These are phyloP conservation scores for Parauchenoglanis ngamensis DNA, from an alignment of 2,797 vertebrate genomes.

Conservation along the genomic window DNA sequence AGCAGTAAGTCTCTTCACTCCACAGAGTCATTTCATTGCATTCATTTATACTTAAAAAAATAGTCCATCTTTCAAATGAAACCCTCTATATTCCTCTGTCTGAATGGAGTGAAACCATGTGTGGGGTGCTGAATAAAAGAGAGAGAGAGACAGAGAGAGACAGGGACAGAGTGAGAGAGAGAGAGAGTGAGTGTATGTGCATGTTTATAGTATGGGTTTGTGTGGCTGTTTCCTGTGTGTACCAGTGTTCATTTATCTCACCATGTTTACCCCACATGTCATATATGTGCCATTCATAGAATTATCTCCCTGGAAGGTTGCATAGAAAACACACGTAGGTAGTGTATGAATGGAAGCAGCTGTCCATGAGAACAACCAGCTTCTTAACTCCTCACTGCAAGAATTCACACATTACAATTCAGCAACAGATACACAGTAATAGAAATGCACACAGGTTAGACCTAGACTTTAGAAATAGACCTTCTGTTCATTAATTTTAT, in stretches of 20 bases:
- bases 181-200: neutral
- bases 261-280: slow-evolving; percentile 33
- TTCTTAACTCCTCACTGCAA: neutral
- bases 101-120: slow-evolving; percentile 13
- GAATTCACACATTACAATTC: slow-evolving; percentile 30
- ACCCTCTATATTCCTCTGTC: slow-evolving; percentile 1
- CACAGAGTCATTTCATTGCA: neutral
- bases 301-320: slow-evolving; percentile 21
- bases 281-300: slow-evolving; percentile 38
- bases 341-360: slow-evolving; percentile 26
- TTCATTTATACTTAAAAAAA: neutral
- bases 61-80: neutral
- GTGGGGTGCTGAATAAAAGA: neutral
- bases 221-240: slow-evolving; percentile 25
- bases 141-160: slow-evolving; percentile 16
- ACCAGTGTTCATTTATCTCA: slow-evolving; percentile 32
- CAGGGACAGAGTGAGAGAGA: slow-evolving; percentile 19
- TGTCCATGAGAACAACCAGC: slow-evolving; percentile 16
- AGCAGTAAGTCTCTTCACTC: neutral
- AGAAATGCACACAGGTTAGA: slow-evolving; percentile 3
- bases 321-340: slow-evolving; percentile 19
- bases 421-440: slow-evolving; percentile 25
- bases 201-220: slow-evolving; percentile 38
- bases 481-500: neutral
- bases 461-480: neutral